A percentile compares a stretch with the other conserved stretches of the same genome.
These are phyloP conservation scores for Dryoscopus gambensis DNA, from an alignment of 2,113 vertebrate species.

Conservation along the genomic window DNA sequence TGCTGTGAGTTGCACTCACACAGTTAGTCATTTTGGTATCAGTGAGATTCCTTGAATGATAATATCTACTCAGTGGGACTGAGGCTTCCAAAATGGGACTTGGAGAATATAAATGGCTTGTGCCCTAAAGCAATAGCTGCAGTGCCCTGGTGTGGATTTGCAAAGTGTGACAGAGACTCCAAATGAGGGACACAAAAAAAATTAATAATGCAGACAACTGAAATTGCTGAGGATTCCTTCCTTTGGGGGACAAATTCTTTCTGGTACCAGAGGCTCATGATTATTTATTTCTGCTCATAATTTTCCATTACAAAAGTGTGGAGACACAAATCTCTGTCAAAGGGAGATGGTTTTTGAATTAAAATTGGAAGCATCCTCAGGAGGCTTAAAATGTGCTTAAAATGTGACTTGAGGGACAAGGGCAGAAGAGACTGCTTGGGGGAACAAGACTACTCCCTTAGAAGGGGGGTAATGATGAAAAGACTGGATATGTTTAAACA, in stretches of 20 bases:
- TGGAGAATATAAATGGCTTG: neutral
- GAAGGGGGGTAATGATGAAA: neutral
- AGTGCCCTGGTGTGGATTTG: constrained; percentile 37
- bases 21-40: constrained; percentile 33
- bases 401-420: neutral
- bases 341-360: constrained; percentile 6
- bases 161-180: constrained; percentile 42
- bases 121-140: constrained; percentile 23
- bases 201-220: constrained; percentile 47
- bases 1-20: neutral
- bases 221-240: constrained; percentile 45
- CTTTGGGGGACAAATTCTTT: constrained; percentile 38
- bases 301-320: constrained; percentile 28
- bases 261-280: neutral
- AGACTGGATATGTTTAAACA: neutral
- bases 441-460: neutral
- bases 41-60: constrained; percentile 33
- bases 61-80: constrained; percentile 38
- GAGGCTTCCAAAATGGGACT: neutral
- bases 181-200: constrained; percentile 38
- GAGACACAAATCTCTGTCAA: constrained; percentile 39
- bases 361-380: neutral
- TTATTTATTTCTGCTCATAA: constrained; percentile 53
- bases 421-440: neutral
- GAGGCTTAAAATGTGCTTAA: neutral